Evolutionary conservation across 2,888 invertebrate genomes (phyloP).

Genomic region (Brenthis hecate): DNA sequence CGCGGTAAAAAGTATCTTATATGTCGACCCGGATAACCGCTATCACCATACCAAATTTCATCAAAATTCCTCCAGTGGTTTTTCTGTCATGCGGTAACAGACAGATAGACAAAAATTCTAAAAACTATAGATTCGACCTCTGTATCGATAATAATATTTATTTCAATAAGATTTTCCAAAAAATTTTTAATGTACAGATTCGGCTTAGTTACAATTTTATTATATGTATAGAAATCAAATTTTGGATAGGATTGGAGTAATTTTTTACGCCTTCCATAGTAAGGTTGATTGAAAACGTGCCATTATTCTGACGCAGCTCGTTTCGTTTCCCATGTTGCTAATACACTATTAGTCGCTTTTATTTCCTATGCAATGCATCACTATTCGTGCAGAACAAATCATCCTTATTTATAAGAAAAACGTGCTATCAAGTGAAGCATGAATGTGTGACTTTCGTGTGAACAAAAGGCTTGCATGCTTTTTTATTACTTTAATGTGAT

Average conservation of each 20-base stretch:
- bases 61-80: no score
- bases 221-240: no score
- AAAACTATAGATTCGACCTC: no score
- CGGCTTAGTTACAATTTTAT: no score
- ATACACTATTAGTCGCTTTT: conserved; percentile 21
- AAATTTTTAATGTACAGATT: no score
- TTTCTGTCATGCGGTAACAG: no score
- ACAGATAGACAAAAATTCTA: no score
- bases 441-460: conserved; percentile 38
- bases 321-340: conserved; percentile 13
- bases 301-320: not conserved
- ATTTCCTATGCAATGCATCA: conserved; percentile 22
- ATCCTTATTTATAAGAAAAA: conserved; percentile 48
- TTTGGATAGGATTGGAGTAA: not conserved
- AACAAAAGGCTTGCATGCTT: conserved; percentile 3
- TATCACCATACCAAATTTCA: no score
- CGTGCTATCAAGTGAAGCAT: conserved; percentile 49
- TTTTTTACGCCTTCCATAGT: not conserved
- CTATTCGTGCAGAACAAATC: conserved; percentile 59
- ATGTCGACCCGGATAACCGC: no score
- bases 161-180: no score
- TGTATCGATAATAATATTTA: no score
- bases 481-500: conserved; percentile 1
- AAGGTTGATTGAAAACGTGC: not conserved
- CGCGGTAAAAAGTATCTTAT: no score